A percentile compares a stretch with the other conserved stretches of the same genome.
phyloP scores from a whole-genome alignment of 2,797 vertebrate genomes.

The Sebastes oblongus region DNA sequence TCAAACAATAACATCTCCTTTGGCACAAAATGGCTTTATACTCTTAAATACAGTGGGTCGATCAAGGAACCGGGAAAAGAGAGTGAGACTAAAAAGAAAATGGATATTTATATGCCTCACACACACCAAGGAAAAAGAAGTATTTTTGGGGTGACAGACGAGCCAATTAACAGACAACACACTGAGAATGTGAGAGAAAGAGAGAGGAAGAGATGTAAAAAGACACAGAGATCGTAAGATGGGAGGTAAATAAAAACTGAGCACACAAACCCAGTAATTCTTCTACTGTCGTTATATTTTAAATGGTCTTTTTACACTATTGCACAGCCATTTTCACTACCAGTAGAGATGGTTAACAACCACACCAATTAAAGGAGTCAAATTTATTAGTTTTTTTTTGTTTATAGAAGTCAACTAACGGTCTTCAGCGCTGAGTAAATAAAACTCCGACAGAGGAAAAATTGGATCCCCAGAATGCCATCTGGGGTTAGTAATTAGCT shows the following conservation, averaged over 20 bases:
- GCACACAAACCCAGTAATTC: constrained; percentile 2
- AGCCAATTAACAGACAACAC: constrained; percentile 56
- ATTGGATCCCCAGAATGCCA: constrained; percentile 13
- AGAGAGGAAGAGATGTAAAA: constrained; percentile 20
- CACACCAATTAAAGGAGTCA: constrained; percentile 30
- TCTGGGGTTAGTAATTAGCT: constrained; percentile 51
- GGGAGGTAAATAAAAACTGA: constrained; percentile 41
- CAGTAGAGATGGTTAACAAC: constrained; percentile 14
- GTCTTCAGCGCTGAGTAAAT: constrained; percentile 39
- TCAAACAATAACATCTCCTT: background rate
- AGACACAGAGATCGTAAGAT: constrained; percentile 21
- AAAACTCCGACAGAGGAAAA: constrained; percentile 25
- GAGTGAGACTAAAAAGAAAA: constrained; percentile 13
- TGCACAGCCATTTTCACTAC: background rate
- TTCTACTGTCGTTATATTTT: constrained; percentile 4
- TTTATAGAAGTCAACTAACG: constrained; percentile 8
- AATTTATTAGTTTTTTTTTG: background rate
- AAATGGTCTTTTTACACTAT: background rate
- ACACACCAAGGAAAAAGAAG: background rate
- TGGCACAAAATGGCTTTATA: background rate
- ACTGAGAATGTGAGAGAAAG: constrained; percentile 3
- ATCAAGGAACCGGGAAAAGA: background rate
- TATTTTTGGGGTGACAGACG: constrained; percentile 43
- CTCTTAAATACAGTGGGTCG: background rate
- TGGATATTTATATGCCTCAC: constrained; percentile 26